Evolutionary conservation across 2,797 vertebrate genomes (phyloP).

Genomic region (Amblyopsis hoosieri): DNA sequence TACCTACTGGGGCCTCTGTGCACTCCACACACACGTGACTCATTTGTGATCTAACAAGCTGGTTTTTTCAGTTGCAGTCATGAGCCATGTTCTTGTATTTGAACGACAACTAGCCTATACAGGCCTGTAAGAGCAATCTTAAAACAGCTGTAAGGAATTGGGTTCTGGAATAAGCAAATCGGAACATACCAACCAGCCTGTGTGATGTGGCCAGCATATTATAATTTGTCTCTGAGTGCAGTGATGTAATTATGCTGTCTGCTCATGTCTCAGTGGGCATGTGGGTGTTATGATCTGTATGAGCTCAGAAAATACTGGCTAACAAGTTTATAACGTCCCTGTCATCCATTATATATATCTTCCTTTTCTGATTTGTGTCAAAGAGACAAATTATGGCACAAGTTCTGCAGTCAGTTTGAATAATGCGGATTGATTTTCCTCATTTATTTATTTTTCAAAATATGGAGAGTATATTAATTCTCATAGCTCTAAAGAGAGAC

Average conservation of each 20-base stretch:
- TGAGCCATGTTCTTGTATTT: conserved; percentile 4
- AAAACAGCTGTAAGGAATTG: conserved; percentile 21
- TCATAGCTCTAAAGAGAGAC: conserved; percentile 21
- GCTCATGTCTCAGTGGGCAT: conserved; percentile 47
- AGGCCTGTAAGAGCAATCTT: too few relatives aligned
- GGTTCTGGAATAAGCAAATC: background rate
- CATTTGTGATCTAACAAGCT: conserved; percentile 26
- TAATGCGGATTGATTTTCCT: conserved; percentile 80
- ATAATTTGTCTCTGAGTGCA: conserved; percentile 19
- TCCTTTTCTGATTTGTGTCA: conserved; percentile 97
- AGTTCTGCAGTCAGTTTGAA: conserved; percentile 81
- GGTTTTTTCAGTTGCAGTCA: conserved; percentile 6
- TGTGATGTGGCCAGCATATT: conserved; percentile 35
- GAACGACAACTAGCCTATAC: background rate
- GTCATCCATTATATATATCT: conserved; percentile 94
- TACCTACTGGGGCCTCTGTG: conserved; percentile 59
- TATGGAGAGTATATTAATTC: conserved; percentile 8
- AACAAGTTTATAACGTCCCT: conserved; percentile 92
- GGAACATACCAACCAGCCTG: conserved; percentile 1
- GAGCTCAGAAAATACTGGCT: conserved; percentile 85
- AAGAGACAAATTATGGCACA: conserved; percentile 90
- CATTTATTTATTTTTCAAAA: conserved; percentile 51
- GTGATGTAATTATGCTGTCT: conserved; percentile 39
- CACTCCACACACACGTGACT: conserved; percentile 12
- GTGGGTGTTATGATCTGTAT: conserved; percentile 78